Percentiles rank a stretch among this genome's conserved stretches.
Evolutionary conservation across 2,797 vertebrate genomes (phyloP).

Genomic region (Mormyrus proboscirostris): DNA sequence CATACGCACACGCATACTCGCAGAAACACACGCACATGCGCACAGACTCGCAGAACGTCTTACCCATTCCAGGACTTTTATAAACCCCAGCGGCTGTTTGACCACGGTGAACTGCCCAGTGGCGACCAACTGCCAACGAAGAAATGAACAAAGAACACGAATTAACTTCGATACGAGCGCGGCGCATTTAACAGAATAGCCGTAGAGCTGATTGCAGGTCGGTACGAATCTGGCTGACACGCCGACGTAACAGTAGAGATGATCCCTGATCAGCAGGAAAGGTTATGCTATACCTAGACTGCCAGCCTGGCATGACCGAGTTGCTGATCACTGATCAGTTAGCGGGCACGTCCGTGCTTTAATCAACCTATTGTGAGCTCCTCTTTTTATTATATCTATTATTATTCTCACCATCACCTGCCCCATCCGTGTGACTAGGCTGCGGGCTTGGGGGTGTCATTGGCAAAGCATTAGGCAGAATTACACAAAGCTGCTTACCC

Average conservation of each 20-base stretch:
- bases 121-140: constrained; percentile 69
- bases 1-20: neutral
- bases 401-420: neutral
- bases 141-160: constrained; percentile 7
- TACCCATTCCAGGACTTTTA: constrained; percentile 83
- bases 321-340: neutral
- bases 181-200: neutral
- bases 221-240: neutral
- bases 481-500: constrained; percentile 43
- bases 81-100: constrained; percentile 83
- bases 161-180: neutral
- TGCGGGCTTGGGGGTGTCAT: constrained; percentile 18
- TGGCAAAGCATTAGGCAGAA: constrained; percentile 30
- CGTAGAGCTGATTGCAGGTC: neutral
- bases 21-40: neutral
- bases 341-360: neutral
- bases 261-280: neutral
- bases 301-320: neutral
- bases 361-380: neutral
- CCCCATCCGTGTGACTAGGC: neutral
- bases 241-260: neutral
- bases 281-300: neutral
- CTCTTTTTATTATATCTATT: neutral
- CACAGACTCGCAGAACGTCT: constrained; percentile 31
- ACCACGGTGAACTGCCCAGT: constrained; percentile 77